Conservation (phyloP, 2,113 vertebrate genomes). For the Ibidorhyncha struthersii region DNA sequence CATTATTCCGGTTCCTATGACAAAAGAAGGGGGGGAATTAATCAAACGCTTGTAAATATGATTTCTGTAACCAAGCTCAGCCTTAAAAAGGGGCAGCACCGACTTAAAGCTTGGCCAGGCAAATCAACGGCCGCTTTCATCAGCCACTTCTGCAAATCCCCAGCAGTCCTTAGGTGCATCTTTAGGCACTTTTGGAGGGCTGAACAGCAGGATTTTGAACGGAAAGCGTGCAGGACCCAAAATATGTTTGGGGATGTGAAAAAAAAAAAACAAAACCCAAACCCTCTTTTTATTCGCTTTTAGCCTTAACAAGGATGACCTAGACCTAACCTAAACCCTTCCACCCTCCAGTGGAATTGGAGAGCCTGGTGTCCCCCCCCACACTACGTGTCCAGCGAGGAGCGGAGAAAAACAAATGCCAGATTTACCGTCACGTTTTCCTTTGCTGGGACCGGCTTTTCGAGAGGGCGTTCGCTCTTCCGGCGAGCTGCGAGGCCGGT, state of each 20-base stretch:
- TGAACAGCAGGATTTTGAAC: background rate
- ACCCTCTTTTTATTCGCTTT: background rate
- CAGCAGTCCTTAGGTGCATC: background rate
- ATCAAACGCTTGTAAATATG: fast-evolving
- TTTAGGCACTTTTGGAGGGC: background rate
- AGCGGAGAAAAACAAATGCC: background rate
- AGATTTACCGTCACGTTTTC: background rate
- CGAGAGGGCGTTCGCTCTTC: too few species aligned
- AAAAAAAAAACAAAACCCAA: fast-evolving
- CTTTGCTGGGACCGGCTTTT: background rate
- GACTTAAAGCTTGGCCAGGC: background rate
- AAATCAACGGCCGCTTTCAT: background rate
- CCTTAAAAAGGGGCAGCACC: background rate
- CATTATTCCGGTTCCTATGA: background rate
- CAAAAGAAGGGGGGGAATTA: fast-evolving
- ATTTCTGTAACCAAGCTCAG: background rate
- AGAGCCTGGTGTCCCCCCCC: background rate
- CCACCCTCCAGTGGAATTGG: background rate
- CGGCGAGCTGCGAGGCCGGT: fast-evolving
- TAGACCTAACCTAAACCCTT: background rate
- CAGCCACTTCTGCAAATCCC: background rate
- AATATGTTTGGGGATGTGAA: background rate
- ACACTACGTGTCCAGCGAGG: background rate
- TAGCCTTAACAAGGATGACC: fast-evolving
- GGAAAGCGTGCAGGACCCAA: background rate